Percentiles rank a stretch among this genome's conserved stretches.
Evolutionary conservation across 2,113 vertebrate species (phyloP).

Genomic region (Boleophthalmus pectinirostris): DNA sequence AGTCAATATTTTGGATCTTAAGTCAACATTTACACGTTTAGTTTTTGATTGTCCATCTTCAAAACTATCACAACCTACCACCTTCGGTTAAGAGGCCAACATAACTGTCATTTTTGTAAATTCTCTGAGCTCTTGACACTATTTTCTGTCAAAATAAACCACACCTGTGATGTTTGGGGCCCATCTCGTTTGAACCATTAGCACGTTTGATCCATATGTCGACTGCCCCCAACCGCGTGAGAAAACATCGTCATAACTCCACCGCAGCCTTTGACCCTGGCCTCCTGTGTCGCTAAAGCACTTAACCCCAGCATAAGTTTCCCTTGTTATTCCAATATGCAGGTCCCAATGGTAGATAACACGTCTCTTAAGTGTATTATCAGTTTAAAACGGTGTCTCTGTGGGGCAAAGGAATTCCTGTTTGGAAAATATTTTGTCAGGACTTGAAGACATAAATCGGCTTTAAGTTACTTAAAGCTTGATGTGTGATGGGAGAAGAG

Average conservation of each 20-base stretch:
- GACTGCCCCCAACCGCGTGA: slow-evolving; percentile 6
- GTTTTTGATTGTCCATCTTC: background rate
- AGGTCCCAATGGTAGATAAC: background rate
- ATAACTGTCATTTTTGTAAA: slow-evolving; percentile 1
- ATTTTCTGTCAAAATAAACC: slow-evolving; percentile 1
- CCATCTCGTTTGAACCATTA: background rate
- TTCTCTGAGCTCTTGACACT: slow-evolving; percentile 2
- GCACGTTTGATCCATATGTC: slow-evolving; percentile 3
- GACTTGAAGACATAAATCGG: slow-evolving; percentile 6
- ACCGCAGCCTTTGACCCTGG: slow-evolving; percentile 10
- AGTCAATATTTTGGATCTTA: background rate
- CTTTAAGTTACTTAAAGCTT: background rate
- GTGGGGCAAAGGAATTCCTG: background rate
- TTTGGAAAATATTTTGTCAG: slow-evolving; percentile 30
- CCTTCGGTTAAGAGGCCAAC: slow-evolving; percentile 3
- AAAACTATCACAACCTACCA: background rate
- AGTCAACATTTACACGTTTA: background rate
- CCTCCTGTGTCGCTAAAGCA: slow-evolving; percentile 4
- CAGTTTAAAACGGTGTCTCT: background rate
- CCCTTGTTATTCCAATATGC: slow-evolving; percentile 16
- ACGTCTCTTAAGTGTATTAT: background rate
- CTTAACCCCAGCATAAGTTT: slow-evolving; percentile 15
- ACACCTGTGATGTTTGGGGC: background rate
- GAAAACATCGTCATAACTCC: slow-evolving; percentile 16
- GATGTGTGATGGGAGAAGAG: background rate